Evolutionary conservation across 2,888 invertebrate genomes (phyloP), one percentile per base, ranked within the genome.

Genomic region (Scaptomyza cyrtandrae): DNA sequence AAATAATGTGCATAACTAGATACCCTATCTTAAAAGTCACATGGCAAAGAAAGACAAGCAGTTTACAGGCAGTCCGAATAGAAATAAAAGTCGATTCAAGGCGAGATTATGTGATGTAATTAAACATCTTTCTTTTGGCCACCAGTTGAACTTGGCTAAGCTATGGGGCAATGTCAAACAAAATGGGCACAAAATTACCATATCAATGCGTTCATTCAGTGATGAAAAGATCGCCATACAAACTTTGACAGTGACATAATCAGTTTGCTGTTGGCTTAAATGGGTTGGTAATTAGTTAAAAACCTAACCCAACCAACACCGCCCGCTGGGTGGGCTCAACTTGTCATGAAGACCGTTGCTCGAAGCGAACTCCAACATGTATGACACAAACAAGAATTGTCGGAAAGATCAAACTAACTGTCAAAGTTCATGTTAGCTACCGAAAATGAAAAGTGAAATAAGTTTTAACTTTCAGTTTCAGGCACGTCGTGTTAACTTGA

Each of bases 201-300:
- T 86, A 72, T 84, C 77, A 78, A 79, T 75, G 81, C 56, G 53
- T 39, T 44, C 50, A 2, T 37, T 37, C n/a, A n/a, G 7, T 7
- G 39, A 3, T 2, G 9, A 16, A 14, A 45, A 53, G 41, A 55
- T 37, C 62, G 61, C 61, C 31, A 19, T 3, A 0, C 6, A 16
- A 45, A 54, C 71, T 24, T 66, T 46, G 61, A 48, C 71, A 59
- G 63, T 87, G 78, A 80, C 78, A 80, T 85, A 85, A 85, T 78
- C 82, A 67, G 82, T 41, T 46, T 50, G 59, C 80, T 58, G 56
- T 57, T 48, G 66, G 67, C 61, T 65, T 76, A 78, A 85, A 86
- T 78, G 69, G 62, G 60, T 56, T 78, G 83, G 41, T 73, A 78
- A 85, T 85, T 87, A 87, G 85, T 85, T 71, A 19, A 62, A 60